These are phyloP conservation scores for Stichodactyla helianthus DNA, from an alignment of 64 coral and sea anemone species.

Conservation along the genomic window DNA sequence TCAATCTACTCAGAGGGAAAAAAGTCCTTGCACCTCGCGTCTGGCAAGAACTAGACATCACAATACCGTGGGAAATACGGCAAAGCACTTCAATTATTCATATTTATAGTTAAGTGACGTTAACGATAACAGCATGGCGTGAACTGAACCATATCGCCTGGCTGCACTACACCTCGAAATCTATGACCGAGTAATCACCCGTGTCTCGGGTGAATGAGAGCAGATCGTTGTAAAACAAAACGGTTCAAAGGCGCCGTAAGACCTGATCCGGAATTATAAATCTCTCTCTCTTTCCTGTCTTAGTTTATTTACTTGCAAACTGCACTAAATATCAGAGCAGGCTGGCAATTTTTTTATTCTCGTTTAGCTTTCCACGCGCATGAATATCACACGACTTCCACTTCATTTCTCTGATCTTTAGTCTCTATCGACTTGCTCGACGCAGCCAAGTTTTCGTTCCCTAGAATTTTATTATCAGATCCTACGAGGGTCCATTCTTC, in stretches of 20 bases:
- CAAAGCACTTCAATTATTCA: background rate
- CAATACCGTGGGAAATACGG: background rate
- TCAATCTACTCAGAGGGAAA: background rate
- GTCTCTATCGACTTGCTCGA: slow-evolving; percentile 7
- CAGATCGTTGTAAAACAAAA: too few relatives aligned
- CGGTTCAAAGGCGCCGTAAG: too few relatives aligned
- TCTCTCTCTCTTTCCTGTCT: background rate
- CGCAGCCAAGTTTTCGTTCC: slow-evolving; percentile 48
- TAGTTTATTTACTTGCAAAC: too few relatives aligned
- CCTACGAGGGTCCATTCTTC: slow-evolving; percentile 84
- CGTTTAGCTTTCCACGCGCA: background rate
- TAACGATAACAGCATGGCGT: background rate
- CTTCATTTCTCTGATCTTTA: background rate
- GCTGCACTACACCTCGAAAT: too few relatives aligned
- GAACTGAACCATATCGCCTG: background rate
- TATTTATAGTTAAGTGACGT: background rate
- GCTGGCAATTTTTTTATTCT: too few relatives aligned
- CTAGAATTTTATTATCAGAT: slow-evolving; percentile 37
- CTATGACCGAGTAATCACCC: too few relatives aligned
- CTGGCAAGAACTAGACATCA: background rate
- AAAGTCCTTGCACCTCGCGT: background rate
- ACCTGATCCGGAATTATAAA: too few relatives aligned
- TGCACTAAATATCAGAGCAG: too few relatives aligned
- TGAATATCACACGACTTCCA: background rate
- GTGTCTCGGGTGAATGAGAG: too few relatives aligned